phyloP scores from a whole-genome alignment of 1,140 invertebrate genomes.

The Bicyclus anynana region DNA sequence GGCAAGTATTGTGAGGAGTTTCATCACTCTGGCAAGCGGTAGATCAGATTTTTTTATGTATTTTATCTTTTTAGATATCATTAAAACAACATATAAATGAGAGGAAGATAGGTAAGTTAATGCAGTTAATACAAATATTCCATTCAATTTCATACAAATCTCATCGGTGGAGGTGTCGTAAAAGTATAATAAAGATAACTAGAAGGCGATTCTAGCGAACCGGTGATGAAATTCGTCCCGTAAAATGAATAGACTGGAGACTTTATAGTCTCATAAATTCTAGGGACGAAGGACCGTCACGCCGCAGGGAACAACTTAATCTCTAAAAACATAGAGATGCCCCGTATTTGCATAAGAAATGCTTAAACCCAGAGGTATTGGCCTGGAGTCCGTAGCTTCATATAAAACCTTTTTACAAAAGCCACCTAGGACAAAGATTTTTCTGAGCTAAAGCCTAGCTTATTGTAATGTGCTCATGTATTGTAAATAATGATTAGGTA shows the following conservation, averaged over 20 bases:
- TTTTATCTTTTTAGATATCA: too few relatives aligned
- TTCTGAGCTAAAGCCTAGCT: too few relatives aligned
- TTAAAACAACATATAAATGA: too few relatives aligned
- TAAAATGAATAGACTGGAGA: constrained; percentile 50
- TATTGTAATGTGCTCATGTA: too few relatives aligned
- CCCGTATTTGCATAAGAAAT: constrained; percentile 7
- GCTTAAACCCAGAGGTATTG: background rate
- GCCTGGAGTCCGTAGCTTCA: background rate
- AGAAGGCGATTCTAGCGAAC: constrained; percentile 35
- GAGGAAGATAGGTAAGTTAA: too few relatives aligned
- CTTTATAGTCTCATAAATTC: constrained; percentile 46
- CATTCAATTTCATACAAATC: constrained; percentile 30
- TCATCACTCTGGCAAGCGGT: too few relatives aligned
- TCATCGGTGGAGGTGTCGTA: constrained; percentile 40
- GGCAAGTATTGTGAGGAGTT: too few relatives aligned
- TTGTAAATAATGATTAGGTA: too few relatives aligned
- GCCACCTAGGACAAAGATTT: background rate
- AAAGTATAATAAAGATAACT: constrained; percentile 56
- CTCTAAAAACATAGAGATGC: constrained; percentile 7
- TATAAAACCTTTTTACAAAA: background rate
- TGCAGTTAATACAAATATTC: constrained; percentile 1
- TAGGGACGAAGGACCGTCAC: constrained; percentile 16
- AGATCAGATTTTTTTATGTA: too few relatives aligned
- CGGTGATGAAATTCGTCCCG: constrained; percentile 54
- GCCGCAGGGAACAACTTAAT: constrained; percentile 15